Percentiles rank a stretch among this genome's conserved stretches.
These are phyloP conservation scores for Metalampra italica DNA, from an alignment of 2,888 invertebrate species.

Conservation along the genomic window DNA sequence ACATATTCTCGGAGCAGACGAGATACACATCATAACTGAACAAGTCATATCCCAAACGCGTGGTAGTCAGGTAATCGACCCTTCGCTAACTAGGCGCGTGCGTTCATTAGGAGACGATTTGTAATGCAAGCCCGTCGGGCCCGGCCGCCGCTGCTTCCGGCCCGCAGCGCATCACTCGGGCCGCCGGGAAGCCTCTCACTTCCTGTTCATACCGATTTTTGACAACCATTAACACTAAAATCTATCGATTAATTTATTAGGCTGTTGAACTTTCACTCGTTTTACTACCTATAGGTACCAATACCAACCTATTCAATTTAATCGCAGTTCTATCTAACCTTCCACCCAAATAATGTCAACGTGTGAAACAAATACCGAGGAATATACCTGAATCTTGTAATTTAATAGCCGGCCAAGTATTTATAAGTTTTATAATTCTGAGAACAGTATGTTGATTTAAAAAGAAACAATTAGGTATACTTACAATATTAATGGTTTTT, in stretches of 20 bases:
- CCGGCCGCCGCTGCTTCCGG: constrained; percentile 56
- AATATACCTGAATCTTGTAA: no score
- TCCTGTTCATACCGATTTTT: constrained; percentile 67
- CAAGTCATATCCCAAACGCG: not conserved
- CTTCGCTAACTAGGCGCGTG: constrained; percentile 49
- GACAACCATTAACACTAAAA: constrained; percentile 51
- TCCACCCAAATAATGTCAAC: no score
- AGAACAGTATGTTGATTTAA: no score
- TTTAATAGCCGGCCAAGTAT: no score
- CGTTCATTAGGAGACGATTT: constrained; percentile 68
- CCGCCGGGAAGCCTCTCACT: constrained; percentile 67
- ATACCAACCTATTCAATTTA: not conserved
- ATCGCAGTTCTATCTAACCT: not conserved
- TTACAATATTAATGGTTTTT: no score
- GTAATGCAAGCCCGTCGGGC: constrained; percentile 64
- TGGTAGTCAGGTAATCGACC: constrained; percentile 43
- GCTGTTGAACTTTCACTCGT: constrained; percentile 26
- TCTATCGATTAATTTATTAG: constrained; percentile 38
- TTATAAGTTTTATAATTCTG: no score
- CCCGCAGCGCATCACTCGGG: constrained; percentile 55
- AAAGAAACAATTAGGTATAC: no score
- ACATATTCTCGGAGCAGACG: no score
- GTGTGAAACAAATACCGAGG: no score
- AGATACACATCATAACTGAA: no score
- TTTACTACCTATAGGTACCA: not conserved